Evolutionary conservation across 2,113 vertebrate species (phyloP).

Genomic region (Orthonyx spaldingii): DNA sequence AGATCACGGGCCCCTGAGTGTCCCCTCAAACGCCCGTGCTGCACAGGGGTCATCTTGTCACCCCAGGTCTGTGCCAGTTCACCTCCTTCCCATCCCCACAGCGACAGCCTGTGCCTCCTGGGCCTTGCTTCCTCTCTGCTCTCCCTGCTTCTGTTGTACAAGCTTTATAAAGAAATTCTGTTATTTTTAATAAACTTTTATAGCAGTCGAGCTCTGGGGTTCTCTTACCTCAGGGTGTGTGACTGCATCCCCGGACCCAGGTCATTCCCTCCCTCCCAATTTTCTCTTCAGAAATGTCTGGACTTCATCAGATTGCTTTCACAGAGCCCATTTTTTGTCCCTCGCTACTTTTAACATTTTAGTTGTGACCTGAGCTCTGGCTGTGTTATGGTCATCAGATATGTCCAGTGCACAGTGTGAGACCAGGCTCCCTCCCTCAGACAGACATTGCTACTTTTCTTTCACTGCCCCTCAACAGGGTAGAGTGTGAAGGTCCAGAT

Average conservation of each 20-base stretch:
- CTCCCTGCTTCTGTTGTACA: neutral
- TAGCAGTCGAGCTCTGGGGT: neutral
- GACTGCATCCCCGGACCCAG: neutral
- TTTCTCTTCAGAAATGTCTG: neutral
- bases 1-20: fast-evolving
- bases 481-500: neutral
- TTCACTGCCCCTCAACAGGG: neutral
- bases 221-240: neutral
- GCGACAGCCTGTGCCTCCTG: neutral
- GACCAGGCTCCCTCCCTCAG: neutral
- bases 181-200: neutral
- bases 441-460: neutral
- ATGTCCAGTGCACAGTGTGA: too few relatives aligned
- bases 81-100: neutral
- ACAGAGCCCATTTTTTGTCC: neutral
- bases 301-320: neutral
- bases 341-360: neutral
- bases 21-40: neutral
- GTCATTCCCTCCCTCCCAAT: neutral
- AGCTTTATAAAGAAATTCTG: neutral
- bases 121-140: neutral
- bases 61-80: neutral
- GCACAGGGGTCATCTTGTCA: neutral
- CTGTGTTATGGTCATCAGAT: neutral
- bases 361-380: neutral